Evolutionary conservation across 64 coral and sea anemone species (phyloP), one percentile per base, ranked within the genome.

Genomic region (Montipora capricornis): DNA sequence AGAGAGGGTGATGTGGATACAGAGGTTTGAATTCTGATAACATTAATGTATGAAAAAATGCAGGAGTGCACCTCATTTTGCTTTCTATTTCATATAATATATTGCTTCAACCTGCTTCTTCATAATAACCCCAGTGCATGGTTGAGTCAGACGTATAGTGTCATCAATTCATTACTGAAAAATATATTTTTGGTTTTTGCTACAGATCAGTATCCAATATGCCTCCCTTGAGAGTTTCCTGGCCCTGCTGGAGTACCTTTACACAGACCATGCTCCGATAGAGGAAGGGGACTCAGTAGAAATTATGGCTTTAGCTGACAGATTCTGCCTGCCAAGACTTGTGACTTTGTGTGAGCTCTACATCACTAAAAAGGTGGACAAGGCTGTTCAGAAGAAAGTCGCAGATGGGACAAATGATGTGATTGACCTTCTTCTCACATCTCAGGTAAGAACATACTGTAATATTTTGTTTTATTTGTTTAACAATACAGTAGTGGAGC

Each of bases 291-390:
- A 97, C 44, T 68, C 95, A 2, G 67, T 94, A 8, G 95, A 97
- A 70, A 92, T 97, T 71, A 91, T 97, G 95, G 70, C 88, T 48
- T 76, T 97, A 47, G 95, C 95, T 53, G 95, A 97, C 89, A 94
- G 92, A 84, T 97, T 97, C 76, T 90, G 95, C 60, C 83, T 97
- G 8, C 95, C 92, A 76, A 89, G 95, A 6, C 93, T 97, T 47
- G 92, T 97, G 14, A 91, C 92, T 5, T 85, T 97, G 24, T 94
- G 95, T 82, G 95, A 97, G 83, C 46, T 97, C 17, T 97, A 94
- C 61, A 91, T 91, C 74, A 94, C 89, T 7, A 94, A 94, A 48
- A 94, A 94, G 60, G 89, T 97, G 16, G 93, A 97, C 70, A 77
- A 74, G 12, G 80, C 76, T 20, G 91, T 97, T 49, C 64, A 94